Conservation (phyloP, 2,888 invertebrate species). For the Deroplatys truncata region DNA sequence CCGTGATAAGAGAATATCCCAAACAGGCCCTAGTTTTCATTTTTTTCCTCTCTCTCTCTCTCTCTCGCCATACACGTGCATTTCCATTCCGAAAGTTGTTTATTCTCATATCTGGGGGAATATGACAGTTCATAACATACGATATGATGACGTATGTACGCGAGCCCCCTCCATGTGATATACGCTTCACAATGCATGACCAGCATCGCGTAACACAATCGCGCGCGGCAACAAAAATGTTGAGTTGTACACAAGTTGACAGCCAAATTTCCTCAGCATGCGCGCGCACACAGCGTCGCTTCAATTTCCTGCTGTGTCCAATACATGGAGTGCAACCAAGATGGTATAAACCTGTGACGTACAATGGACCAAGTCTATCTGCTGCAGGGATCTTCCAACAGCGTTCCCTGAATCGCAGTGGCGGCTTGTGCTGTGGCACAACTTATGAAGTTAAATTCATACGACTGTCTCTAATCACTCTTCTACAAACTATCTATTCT, state of each 20-base stretch:
- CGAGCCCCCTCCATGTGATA: neutral
- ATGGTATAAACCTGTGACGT: neutral
- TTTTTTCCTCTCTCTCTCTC: too few relatives aligned
- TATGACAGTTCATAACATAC: neutral
- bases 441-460: too few relatives aligned
- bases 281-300: neutral
- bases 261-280: neutral
- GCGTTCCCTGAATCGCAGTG: too few relatives aligned
- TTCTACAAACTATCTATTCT: too few relatives aligned
- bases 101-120: neutral
- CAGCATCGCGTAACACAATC: neutral
- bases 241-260: neutral
- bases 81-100: neutral
- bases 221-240: neutral
- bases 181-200: neutral
- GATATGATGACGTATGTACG: neutral
- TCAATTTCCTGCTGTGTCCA: constrained; percentile 7
- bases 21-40: neutral
- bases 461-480: too few relatives aligned
- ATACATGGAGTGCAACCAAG: neutral
- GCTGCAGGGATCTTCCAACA: too few relatives aligned
- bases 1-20: neutral
- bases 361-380: too few relatives aligned
- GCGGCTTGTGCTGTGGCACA: too few relatives aligned
- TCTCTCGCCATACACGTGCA: neutral